Conservation (phyloP, 2,888 invertebrate genomes). For the Drepanosiphum platanoidis region DNA sequence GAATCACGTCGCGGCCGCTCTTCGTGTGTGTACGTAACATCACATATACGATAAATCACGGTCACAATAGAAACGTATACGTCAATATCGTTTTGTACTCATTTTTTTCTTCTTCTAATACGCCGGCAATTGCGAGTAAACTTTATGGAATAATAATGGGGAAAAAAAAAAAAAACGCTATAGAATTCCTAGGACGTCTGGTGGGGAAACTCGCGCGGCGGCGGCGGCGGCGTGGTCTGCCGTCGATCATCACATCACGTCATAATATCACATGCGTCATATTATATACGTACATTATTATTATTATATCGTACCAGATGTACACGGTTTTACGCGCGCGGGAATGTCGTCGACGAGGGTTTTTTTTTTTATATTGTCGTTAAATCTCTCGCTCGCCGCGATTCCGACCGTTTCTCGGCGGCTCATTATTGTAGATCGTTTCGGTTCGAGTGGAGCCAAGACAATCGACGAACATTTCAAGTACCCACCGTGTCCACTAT, state of each 20-base stretch:
- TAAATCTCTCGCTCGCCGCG: too few relatives aligned
- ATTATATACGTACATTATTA: not conserved
- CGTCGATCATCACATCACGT: too few relatives aligned
- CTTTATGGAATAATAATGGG: slow-evolving; percentile 32
- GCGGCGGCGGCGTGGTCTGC: not conserved
- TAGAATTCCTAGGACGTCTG: not conserved
- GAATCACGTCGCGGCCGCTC: not conserved
- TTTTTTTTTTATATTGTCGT: not conserved
- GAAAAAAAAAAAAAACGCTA: not conserved
- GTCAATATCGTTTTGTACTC: slow-evolving; percentile 36
- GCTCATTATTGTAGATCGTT: too few relatives aligned
- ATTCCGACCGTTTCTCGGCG: too few relatives aligned
- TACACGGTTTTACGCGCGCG: not conserved
- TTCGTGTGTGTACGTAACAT: too few relatives aligned
- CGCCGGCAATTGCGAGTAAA: slow-evolving; percentile 6
- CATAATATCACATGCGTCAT: too few relatives aligned
- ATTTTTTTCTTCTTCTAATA: not conserved
- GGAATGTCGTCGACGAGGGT: not conserved
- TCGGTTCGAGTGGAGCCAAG: too few relatives aligned
- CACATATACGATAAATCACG: slow-evolving; percentile 46
- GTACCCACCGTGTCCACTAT: too few relatives aligned
- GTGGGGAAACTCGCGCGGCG: not conserved
- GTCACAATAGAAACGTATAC: slow-evolving; percentile 52
- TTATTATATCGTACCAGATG: not conserved
- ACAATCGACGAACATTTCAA: too few relatives aligned